Percentiles rank a stretch among this genome's conserved stretches.
phyloP scores from a whole-genome alignment of 1,140 invertebrate genomes.

The Solen grandis region DNA sequence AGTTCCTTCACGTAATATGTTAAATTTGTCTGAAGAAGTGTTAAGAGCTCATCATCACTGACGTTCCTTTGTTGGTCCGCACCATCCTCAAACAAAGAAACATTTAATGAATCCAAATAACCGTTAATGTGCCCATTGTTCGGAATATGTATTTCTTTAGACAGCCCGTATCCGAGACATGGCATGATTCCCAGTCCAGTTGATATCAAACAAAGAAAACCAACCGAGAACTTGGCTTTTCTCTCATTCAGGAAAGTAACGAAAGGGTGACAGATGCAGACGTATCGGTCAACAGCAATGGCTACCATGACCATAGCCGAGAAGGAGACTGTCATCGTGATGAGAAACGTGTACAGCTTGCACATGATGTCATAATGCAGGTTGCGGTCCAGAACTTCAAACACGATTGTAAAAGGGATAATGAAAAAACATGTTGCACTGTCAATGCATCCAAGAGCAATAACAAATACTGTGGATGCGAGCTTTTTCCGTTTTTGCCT shows the following conservation, averaged over 20 bases:
- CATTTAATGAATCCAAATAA: neutral
- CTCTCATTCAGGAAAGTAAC: slow-evolving; percentile 63
- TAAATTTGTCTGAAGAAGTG: neutral
- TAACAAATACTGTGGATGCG: slow-evolving; percentile 78
- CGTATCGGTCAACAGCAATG: slow-evolving; percentile 79
- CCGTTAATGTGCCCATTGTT: neutral
- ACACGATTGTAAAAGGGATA: slow-evolving; percentile 76
- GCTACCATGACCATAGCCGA: slow-evolving; percentile 79
- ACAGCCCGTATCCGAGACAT: slow-evolving; percentile 72
- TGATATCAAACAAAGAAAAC: slow-evolving; percentile 67
- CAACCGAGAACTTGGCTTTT: slow-evolving; percentile 63
- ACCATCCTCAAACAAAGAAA: neutral
- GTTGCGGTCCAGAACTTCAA: slow-evolving; percentile 69
- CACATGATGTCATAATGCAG: slow-evolving; percentile 72
- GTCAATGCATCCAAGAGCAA: slow-evolving; percentile 76
- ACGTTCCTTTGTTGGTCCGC: neutral
- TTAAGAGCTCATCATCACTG: neutral
- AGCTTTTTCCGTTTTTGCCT: slow-evolving; percentile 74
- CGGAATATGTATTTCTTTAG: slow-evolving; percentile 21
- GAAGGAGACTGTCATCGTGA: slow-evolving; percentile 78
- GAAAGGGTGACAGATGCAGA: slow-evolving; percentile 80
- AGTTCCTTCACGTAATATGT: neutral
- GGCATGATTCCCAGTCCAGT: slow-evolving; percentile 73
- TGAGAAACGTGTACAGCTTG: slow-evolving; percentile 78
- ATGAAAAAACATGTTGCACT: slow-evolving; percentile 74